These are phyloP conservation scores for Ploceus nigricollis DNA, from an alignment of 2,113 vertebrate species.

Conservation along the genomic window DNA sequence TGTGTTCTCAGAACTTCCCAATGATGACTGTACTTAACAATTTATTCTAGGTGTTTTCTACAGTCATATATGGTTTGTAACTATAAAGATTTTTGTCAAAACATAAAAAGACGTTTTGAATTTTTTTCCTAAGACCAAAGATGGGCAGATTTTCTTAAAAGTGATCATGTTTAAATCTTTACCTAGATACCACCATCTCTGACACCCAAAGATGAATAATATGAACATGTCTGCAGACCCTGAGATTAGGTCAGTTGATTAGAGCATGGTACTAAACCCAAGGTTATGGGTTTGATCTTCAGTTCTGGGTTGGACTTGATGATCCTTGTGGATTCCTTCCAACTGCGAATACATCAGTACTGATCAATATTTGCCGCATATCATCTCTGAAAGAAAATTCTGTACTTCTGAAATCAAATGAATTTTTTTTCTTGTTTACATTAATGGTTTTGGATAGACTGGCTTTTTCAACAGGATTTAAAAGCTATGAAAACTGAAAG, in stretches of 20 bases:
- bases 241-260: not conserved
- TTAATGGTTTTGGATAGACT: not conserved
- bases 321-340: not conserved
- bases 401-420: not conserved
- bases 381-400: not conserved
- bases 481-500: not conserved
- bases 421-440: not conserved
- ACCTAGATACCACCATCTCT: not conserved
- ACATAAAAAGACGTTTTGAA: rapidly evolving
- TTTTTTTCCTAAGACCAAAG: not conserved
- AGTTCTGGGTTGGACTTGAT: not conserved
- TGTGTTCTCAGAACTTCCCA: not conserved
- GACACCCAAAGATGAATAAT: not conserved
- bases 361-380: not conserved
- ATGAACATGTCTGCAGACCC: not conserved
- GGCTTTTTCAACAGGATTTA: not conserved
- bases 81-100: not conserved
- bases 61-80: not conserved
- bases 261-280: not conserved
- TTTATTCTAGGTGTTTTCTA: not conserved
- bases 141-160: not conserved
- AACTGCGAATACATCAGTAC: not conserved
- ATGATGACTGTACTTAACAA: not conserved
- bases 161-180: not conserved
- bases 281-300: not conserved